These are phyloP conservation scores for Quadriops clusia DNA, from an alignment of 2,888 invertebrate species.

Conservation along the genomic window DNA sequence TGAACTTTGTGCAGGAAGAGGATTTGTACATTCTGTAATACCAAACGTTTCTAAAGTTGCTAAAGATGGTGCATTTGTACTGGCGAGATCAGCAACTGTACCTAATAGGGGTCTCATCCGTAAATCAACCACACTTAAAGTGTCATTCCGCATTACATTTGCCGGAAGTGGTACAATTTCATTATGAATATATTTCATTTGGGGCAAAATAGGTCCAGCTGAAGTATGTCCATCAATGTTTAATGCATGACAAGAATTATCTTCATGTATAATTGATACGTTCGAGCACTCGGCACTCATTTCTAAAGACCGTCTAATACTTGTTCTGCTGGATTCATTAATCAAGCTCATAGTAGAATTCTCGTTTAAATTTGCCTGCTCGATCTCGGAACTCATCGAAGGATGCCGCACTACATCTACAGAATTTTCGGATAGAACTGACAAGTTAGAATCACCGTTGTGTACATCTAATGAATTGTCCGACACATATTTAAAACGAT, in stretches of 20 bases:
- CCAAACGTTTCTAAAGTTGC: slow-evolving; percentile 40
- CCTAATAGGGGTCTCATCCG: slow-evolving; percentile 51
- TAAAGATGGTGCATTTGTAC: slow-evolving; percentile 44
- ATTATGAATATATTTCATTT: no score
- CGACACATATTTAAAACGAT: slow-evolving; percentile 32
- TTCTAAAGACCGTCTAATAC: no score
- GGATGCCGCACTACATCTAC: slow-evolving; percentile 38
- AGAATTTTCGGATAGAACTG: slow-evolving; percentile 40
- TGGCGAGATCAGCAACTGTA: slow-evolving; percentile 38
- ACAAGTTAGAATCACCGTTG: slow-evolving; percentile 33
- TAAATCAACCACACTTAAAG: slow-evolving; percentile 52
- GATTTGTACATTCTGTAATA: slow-evolving; percentile 34
- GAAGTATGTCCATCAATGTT: no score
- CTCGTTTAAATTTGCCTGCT: slow-evolving; percentile 25
- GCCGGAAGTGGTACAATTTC: no score
- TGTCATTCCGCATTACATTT: slow-evolving; percentile 4
- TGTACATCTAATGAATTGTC: slow-evolving; percentile 37
- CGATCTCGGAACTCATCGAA: slow-evolving; percentile 13
- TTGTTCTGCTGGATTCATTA: slow-evolving; percentile 29
- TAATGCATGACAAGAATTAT: no score
- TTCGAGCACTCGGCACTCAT: no score
- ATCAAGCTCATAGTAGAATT: slow-evolving; percentile 30
- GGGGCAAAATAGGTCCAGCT: no score
- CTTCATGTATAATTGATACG: no score
- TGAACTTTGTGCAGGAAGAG: slow-evolving; percentile 44